These are phyloP conservation scores for Panthera tigris DNA, from an alignment of 2,113 vertebrate species.

Conservation along the genomic window DNA sequence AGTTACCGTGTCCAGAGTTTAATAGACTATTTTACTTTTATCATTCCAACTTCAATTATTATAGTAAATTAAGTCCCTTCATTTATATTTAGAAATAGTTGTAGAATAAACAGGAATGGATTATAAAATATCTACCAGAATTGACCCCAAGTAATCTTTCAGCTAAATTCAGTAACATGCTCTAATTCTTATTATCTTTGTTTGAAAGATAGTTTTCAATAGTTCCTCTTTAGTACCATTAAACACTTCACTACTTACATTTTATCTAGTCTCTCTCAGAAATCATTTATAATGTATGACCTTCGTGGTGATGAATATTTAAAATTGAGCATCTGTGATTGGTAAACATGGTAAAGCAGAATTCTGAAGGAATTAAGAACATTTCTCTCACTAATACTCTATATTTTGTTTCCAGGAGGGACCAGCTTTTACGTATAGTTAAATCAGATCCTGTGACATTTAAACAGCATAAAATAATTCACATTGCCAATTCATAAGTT, in stretches of 20 bases:
- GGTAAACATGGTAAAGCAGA: slow-evolving; percentile 59
- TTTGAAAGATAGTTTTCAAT: neutral
- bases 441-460: slow-evolving; percentile 11
- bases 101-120: neutral
- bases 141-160: neutral
- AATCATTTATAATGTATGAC: slow-evolving; percentile 60
- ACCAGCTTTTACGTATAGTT: neutral
- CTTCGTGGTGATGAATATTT: slow-evolving; percentile 68
- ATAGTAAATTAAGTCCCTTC: neutral
- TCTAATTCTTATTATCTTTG: neutral
- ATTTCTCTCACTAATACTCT: neutral
- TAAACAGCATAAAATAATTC: neutral
- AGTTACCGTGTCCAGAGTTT: neutral
- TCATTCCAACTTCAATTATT: neutral
- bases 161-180: neutral
- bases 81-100: neutral
- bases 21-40: neutral
- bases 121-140: neutral
- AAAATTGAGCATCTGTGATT: slow-evolving; percentile 50
- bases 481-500: neutral
- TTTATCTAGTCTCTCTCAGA: slow-evolving; percentile 41
- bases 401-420: neutral
- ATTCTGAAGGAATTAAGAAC: slow-evolving; percentile 54
- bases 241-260: neutral
- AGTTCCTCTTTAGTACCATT: neutral